Evolutionary conservation across 2,113 vertebrate genomes (phyloP).

Genomic region (Cairina moschata): DNA sequence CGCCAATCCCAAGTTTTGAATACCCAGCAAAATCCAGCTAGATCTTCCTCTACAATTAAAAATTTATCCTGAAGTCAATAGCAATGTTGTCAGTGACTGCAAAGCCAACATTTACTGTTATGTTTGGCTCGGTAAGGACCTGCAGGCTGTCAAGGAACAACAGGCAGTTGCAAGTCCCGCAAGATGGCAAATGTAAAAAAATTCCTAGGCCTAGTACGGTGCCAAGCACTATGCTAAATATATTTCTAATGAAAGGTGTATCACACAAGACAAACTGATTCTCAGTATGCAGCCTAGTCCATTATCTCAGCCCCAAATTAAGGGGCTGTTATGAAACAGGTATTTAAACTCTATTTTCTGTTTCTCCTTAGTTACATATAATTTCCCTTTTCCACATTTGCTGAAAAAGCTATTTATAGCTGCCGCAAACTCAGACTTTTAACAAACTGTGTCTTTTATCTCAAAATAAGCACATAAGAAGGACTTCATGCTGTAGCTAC

Average conservation of each 20-base stretch:
- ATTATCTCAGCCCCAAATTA: background rate
- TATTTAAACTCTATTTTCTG: conserved; percentile 34
- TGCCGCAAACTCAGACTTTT: background rate
- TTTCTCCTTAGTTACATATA: conserved; percentile 8
- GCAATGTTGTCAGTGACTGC: background rate
- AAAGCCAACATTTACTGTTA: background rate
- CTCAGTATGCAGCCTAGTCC: background rate
- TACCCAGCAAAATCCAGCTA: background rate
- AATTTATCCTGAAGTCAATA: background rate
- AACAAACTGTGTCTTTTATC: background rate
- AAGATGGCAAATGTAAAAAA: background rate
- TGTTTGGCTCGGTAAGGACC: background rate
- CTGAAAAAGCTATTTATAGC: background rate
- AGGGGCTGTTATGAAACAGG: background rate
- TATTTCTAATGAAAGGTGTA: background rate
- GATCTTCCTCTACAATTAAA: background rate
- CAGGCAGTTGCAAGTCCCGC: background rate
- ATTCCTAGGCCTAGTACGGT: background rate
- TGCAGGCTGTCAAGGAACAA: background rate
- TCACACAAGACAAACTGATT: background rate
- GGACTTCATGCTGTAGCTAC: background rate
- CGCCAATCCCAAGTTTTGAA: background rate
- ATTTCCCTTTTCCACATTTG: conserved; percentile 11
- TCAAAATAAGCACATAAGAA: background rate
- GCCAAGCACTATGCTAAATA: background rate